Base-by-base conservation (phyloP, 2,888 invertebrate species). In the Morpho helenor region DNA sequence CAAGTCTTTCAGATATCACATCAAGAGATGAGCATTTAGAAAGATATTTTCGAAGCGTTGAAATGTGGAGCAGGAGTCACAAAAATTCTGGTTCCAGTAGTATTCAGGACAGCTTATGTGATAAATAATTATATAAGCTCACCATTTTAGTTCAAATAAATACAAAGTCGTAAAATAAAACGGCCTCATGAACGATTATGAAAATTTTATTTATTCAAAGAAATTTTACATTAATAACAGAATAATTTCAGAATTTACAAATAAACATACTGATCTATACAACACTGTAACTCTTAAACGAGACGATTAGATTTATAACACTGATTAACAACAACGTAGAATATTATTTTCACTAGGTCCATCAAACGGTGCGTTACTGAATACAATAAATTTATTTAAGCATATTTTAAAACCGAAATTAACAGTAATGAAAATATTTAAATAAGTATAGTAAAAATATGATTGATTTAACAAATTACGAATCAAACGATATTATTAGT, bases 281-380 rank as follows among this genome's bases (percentile, higher is more conserved):
- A 89, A 88, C 87, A 90, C 86, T 85, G 84, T 85, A 85, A 87
- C 87, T 84, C 85, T 87, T 88, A 89, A 87, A 87, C 85, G 85
- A 87, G 87, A 87, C 81, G 80, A 87, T 82, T 86, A 87, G 87
- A 84, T 87, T 87, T 82, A 79, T 82, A 89, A 90, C 90, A 89
- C 82, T 89, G 85, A 90, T 84, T 87, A 89, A 89, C 87, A 85
- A 87, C 84, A 87, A 87, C 84, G 76, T 82, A 83, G 85, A 82
- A 75, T 82, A 82, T 79, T 80, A 65, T 65, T 82, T 75, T 80
- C 79, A 82, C 87, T 88, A 87, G 80, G 79, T 77, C 84, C 85
- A 82, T 79, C 82, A 74, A 83, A 76, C 74, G 69, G 70, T 71
- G 73, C 77, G 76, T 67, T 74, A 75, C 76, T 81, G 80, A 82